Conservation (phyloP, 2,888 invertebrate genomes). For the Brenthis daphne region DNA sequence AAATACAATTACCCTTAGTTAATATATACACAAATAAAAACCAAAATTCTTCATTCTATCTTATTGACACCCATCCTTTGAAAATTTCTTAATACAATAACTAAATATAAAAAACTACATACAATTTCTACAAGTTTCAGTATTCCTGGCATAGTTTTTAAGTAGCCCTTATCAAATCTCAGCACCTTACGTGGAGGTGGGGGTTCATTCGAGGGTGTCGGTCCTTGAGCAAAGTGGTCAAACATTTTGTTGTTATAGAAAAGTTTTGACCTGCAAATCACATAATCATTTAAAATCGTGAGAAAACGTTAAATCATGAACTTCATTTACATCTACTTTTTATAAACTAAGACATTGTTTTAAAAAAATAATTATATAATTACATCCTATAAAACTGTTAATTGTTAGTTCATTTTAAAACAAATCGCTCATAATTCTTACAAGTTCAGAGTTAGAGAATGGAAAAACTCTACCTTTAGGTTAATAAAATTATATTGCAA, state of each 20-base stretch:
- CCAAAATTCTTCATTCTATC: too few species aligned
- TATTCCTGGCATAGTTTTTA: slow-evolving; percentile 87
- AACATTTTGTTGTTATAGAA: slow-evolving; percentile 51
- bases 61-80: too few species aligned
- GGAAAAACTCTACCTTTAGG: too few species aligned
- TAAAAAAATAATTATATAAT: too few species aligned
- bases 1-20: too few species aligned
- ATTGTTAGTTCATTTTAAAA: too few species aligned
- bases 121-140: slow-evolving; percentile 89
- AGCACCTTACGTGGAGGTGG: slow-evolving; percentile 84
- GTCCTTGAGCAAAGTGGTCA: slow-evolving; percentile 56
- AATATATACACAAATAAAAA: too few species aligned
- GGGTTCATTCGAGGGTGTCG: slow-evolving; percentile 45
- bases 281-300: background rate
- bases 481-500: too few species aligned
- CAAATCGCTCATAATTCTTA: too few species aligned
- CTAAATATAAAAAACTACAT: background rate
- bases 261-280: slow-evolving; percentile 20
- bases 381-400: too few species aligned
- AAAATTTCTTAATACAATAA: background rate
- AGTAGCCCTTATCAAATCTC: slow-evolving; percentile 87
- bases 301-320: background rate
- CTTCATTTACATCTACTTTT: background rate
- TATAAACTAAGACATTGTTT: too few species aligned
- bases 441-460: too few species aligned